These are phyloP conservation scores for Dimorphilus gyrociliatus DNA, from an alignment of 2,888 invertebrate genomes.

Conservation along the genomic window DNA sequence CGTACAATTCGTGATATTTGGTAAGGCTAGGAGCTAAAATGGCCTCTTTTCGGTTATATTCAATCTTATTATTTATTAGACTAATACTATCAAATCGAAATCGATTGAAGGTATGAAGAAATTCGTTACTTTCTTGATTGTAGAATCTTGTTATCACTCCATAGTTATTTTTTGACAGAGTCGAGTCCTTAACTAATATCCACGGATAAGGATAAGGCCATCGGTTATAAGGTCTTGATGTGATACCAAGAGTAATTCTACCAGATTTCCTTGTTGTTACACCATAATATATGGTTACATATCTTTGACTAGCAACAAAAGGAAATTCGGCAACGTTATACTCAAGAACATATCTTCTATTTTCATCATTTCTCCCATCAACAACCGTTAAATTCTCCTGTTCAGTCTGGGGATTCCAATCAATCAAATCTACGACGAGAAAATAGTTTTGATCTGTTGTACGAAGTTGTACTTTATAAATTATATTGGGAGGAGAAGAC, in stretches of 20 bases:
- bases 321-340: no score
- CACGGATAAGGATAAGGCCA: slow-evolving; percentile 12
- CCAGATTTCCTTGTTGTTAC: slow-evolving; percentile 66
- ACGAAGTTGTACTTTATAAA: slow-evolving; percentile 6
- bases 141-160: slow-evolving; percentile 34
- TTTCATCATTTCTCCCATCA: slow-evolving; percentile 10
- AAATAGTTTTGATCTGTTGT: slow-evolving; percentile 1
- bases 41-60: slow-evolving; percentile 21
- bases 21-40: slow-evolving; percentile 34
- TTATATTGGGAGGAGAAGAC: background rate
- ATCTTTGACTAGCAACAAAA: no score
- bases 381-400: slow-evolving; percentile 27
- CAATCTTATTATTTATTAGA: slow-evolving; percentile 8
- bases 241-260: slow-evolving; percentile 74
- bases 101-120: slow-evolving; percentile 29
- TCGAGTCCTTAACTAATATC: slow-evolving; percentile 9
- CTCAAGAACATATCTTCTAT: no score
- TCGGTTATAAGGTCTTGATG: slow-evolving; percentile 6
- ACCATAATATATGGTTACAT: no score
- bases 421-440: slow-evolving; percentile 13
- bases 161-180: slow-evolving; percentile 13
- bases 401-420: slow-evolving; percentile 27
- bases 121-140: slow-evolving; percentile 33
- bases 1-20: slow-evolving; percentile 30
- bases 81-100: slow-evolving; percentile 9